phyloP scores from a whole-genome alignment of 2,113 vertebrate genomes.

The Macrotus californicus region DNA sequence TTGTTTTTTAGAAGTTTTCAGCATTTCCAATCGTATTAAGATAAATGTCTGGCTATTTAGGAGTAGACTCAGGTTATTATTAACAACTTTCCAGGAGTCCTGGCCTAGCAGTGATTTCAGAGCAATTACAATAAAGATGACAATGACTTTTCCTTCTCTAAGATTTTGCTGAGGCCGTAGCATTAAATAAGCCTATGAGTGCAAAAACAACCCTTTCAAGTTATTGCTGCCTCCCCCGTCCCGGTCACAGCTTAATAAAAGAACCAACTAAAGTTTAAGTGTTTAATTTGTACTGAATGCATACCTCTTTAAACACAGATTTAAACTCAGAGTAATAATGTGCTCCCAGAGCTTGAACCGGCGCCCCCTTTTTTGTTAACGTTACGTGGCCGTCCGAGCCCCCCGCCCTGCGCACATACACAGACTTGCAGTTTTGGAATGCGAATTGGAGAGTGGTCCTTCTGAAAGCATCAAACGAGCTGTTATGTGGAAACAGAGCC shows the following conservation, averaged over 20 bases:
- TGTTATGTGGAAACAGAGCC: not conserved
- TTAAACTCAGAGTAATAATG: conserved; percentile 5
- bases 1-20: not conserved
- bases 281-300: not conserved
- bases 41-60: not conserved
- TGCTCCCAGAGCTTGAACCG: not conserved
- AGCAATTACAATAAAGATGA: not conserved
- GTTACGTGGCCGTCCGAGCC: not conserved
- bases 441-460: not conserved
- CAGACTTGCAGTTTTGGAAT: not conserved
- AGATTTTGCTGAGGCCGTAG: not conserved
- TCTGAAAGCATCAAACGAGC: not conserved
- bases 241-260: not conserved
- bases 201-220: not conserved
- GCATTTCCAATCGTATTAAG: not conserved
- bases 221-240: not conserved
- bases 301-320: not conserved
- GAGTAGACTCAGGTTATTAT: not conserved
- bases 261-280: conserved; percentile 14
- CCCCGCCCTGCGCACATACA: not conserved
- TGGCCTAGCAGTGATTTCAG: not conserved
- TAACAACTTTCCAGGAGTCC: not conserved
- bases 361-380: not conserved
- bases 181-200: not conserved
- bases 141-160: not conserved